A percentile compares a stretch with the other conserved stretches of the same genome.
Conservation (phyloP, 1,140 invertebrate species). For the Diprion similis region DNA sequence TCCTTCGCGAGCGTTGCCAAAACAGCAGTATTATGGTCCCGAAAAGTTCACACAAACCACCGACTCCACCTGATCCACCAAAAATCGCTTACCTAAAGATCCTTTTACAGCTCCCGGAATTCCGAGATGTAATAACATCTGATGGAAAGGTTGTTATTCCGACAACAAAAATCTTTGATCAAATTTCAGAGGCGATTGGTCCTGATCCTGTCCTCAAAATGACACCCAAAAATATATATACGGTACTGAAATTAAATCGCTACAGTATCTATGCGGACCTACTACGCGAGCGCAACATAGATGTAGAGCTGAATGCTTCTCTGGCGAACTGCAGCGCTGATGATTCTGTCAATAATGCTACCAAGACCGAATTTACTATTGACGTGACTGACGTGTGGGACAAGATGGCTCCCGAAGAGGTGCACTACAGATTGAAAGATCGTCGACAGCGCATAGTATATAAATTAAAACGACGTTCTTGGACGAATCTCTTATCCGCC, state of each 20-base stretch:
- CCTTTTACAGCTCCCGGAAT: background rate
- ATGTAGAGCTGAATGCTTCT: background rate
- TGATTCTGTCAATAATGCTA: background rate
- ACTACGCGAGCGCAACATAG: background rate
- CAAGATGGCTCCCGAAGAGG: background rate
- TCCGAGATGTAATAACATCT: slow-evolving; percentile 1
- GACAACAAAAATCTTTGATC: background rate
- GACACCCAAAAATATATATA: background rate
- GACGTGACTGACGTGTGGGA: background rate
- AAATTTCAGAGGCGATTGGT: background rate
- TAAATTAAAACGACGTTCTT: slow-evolving; percentile 1
- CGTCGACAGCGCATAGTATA: background rate
- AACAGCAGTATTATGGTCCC: background rate
- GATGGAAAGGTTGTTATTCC: background rate
- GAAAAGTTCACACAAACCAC: background rate
- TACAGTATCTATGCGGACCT: slow-evolving; percentile 1
- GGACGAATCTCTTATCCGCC: background rate
- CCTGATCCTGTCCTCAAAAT: background rate
- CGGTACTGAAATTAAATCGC: background rate
- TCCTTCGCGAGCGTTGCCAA: background rate
- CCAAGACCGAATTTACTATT: background rate
- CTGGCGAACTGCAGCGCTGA: background rate
- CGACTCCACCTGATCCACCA: background rate
- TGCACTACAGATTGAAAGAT: background rate
- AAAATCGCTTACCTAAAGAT: background rate